Conservation (phyloP, 2,888 invertebrate genomes). For the Thereva nobilitata region DNA sequence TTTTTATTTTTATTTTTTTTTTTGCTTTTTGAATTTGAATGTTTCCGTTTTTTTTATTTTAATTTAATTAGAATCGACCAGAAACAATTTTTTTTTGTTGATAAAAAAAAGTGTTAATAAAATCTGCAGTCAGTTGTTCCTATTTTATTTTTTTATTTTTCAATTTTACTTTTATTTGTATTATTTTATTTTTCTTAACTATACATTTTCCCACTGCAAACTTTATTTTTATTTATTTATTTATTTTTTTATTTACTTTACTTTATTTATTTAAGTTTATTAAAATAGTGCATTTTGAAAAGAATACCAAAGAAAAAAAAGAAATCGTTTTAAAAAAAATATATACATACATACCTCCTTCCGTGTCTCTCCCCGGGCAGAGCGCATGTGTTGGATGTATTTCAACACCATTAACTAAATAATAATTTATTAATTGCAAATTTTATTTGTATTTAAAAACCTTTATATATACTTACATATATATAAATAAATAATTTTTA, state of each 20-base stretch:
- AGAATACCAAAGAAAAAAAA: no score
- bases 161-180: constrained; percentile 36
- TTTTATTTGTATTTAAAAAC: not conserved
- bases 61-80: constrained; percentile 14
- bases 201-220: constrained; percentile 16
- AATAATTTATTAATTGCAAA: constrained; percentile 1
- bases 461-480: not conserved
- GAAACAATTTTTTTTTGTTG: constrained; percentile 20
- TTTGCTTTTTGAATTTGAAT: not conserved
- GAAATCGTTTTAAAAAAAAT: constrained; percentile 32
- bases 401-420: constrained; percentile 2
- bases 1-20: constrained; percentile 12
- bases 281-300: no score
- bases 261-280: not conserved
- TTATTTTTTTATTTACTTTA: constrained; percentile 8
- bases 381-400: constrained; percentile 60
- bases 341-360: constrained; percentile 40
- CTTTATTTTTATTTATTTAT: constrained; percentile 38
- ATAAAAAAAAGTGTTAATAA: constrained; percentile 9
- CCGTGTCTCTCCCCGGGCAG: constrained; percentile 58
- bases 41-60: constrained; percentile 13
- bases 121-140: constrained; percentile 36
- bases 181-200: constrained; percentile 37
- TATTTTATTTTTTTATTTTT: constrained; percentile 24
- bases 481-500: not conserved